Base-by-base conservation (phyloP, 2,888 invertebrate species). In the Itoplectis maculator region DNA sequence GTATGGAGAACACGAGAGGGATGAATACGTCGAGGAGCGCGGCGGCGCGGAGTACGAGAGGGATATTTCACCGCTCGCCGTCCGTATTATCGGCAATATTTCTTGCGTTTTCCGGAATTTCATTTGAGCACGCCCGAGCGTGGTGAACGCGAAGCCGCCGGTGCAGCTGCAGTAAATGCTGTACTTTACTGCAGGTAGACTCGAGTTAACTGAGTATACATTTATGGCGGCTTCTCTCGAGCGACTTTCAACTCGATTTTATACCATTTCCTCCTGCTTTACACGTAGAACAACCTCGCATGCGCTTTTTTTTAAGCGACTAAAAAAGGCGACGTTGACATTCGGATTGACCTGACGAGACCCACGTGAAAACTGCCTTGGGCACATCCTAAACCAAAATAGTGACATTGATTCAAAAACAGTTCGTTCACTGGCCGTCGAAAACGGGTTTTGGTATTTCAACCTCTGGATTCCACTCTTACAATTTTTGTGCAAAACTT, bases 51-150 rank as follows among this genome's bases (percentile, higher is more conserved):
- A 49, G 29, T 56, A 56, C 56, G 35, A 40, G 49, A 15, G 51
- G n/a, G 40, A 69, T 72, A 70, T 65, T 66, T 20, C 35, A 59
- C 20, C 45, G 51, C n/a, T 61, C n/a, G 54, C 77, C 61, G 77
- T 77, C 8, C 54, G 54, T 47, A 73, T 81, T 81, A 81, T 77
- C 77, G 76, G 72, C 54, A 80, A 80, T 76, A 76, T 80, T 74
- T 79, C 74, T 79, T 74, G 63, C 79, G 37, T 74, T 74, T 74
- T 79, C 68, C 68, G 79, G 79, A 79, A 81, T 81, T 81, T 66
- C 65, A 76, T 81, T 76, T 72, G 42, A 74, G 68, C 51, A 20
- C 5, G 40, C 11, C 5, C 49, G 15, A 68, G 42, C 42, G 35
- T 29, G 68, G 47, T 6, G 20, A 40, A 66, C 15, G n/a, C n/a